Evolutionary conservation across 2,113 vertebrate genomes (phyloP), one percentile per base, ranked within the genome.

Genomic region (Vidua macroura): DNA sequence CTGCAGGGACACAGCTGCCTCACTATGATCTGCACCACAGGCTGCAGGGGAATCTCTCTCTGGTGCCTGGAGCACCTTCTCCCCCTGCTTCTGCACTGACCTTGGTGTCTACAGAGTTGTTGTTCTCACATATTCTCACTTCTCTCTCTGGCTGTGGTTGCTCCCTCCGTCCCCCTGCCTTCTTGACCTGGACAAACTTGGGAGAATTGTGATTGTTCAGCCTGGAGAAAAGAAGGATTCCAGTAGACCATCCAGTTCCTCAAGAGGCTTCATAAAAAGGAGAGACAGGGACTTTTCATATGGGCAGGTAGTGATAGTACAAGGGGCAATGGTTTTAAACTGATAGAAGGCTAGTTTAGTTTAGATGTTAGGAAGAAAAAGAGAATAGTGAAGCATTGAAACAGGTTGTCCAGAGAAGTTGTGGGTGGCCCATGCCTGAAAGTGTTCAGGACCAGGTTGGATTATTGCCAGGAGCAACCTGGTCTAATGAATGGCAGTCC

Each of bases 161-260:
- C 21, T 48, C 16, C 44, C 6, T 14, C 5, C 28, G 10, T 10
- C 9, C 5, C 3, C 4, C 4, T 7, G 1, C 5, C n/a, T 48
- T 41, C n/a, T 48, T 79, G 56, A 41, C 15, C 5, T 48, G 35
- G 30, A 14, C 16, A 35, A 31, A 49, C 24, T 49, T n/a, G 66
- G 33, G 13, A 64, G 49, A 56, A 17, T 11, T 80, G 58, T 8
- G 3, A 3, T 49, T 41, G 16, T 56, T 80, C 22, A 25, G 14
- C 30, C 41, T 72, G 49, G 49, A 43, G 14, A 25, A 63, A 23
- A 41, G 30, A 56, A 43, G 25, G 2, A 25, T 73, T 31, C 10
- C 1, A 0, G 0, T 11, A 80, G 12, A 58, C 12, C 0, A 0
- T 73, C 31, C 12, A 43, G 11, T 51, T 37, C 17, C 20, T 35